These are phyloP conservation scores for Circaetus gallicus DNA, from an alignment of 2,113 vertebrate genomes.

Conservation along the genomic window DNA sequence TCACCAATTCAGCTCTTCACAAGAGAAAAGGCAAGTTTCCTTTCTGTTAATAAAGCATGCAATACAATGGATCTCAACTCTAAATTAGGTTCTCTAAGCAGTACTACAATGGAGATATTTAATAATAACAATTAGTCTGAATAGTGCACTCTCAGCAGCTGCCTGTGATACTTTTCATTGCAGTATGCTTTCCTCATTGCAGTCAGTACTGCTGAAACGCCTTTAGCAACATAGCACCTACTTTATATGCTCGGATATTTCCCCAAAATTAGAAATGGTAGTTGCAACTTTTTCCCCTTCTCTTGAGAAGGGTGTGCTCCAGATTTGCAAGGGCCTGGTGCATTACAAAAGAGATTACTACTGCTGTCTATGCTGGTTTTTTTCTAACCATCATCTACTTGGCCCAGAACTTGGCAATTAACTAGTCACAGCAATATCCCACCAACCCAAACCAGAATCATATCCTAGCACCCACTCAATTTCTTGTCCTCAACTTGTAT, in stretches of 20 bases:
- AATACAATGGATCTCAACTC: background rate
- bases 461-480: background rate
- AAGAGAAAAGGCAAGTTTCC: background rate
- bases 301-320: background rate
- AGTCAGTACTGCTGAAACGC: background rate
- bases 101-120: slow-evolving; percentile 26
- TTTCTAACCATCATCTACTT: background rate
- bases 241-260: background rate
- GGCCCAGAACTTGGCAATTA: background rate
- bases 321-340: background rate
- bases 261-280: background rate
- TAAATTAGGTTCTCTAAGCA: background rate
- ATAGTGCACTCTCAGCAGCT: background rate
- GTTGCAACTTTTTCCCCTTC: background rate
- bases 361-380: background rate
- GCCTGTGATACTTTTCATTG: background rate
- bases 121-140: slow-evolving; percentile 54
- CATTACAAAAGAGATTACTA: background rate
- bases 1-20: background rate
- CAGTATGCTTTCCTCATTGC: background rate
- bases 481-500: background rate
- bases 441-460: background rate
- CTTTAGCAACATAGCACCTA: background rate
- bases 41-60: background rate
- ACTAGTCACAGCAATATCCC: background rate